phyloP scores from a whole-genome alignment of 2,113 vertebrate species.

The Cynocephalus volans region DNA sequence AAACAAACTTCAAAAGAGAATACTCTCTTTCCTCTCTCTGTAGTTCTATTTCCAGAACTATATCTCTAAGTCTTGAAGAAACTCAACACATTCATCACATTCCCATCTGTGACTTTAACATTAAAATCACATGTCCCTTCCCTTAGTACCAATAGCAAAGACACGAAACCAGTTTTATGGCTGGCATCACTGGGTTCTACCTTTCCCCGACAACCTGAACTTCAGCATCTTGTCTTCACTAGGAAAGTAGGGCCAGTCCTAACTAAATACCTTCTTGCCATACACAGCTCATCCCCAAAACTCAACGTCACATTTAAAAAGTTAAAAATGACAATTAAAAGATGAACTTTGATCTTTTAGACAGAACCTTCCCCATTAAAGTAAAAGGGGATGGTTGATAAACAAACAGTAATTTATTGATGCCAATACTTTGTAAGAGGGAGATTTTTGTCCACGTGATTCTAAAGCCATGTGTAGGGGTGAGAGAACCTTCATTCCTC shows the following conservation, averaged over 20 bases:
- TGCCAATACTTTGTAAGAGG: background rate
- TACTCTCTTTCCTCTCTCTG: background rate
- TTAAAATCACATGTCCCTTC: background rate
- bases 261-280: background rate
- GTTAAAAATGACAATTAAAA: background rate
- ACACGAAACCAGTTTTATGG: background rate
- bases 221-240: background rate
- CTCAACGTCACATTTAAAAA: background rate
- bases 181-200: background rate
- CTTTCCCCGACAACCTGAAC: background rate
- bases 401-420: background rate
- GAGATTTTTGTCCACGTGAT: background rate
- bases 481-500: too few relatives aligned
- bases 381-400: background rate
- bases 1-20: conserved; percentile 36
- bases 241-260: background rate
- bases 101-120: background rate
- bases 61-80: background rate
- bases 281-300: background rate
- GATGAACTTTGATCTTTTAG: background rate
- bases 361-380: background rate
- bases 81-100: background rate
- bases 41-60: background rate
- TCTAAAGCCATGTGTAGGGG: background rate
- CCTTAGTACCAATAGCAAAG: background rate